Conservation (phyloP, 1,140 invertebrate genomes). For the Neodiprion virginianus region DNA sequence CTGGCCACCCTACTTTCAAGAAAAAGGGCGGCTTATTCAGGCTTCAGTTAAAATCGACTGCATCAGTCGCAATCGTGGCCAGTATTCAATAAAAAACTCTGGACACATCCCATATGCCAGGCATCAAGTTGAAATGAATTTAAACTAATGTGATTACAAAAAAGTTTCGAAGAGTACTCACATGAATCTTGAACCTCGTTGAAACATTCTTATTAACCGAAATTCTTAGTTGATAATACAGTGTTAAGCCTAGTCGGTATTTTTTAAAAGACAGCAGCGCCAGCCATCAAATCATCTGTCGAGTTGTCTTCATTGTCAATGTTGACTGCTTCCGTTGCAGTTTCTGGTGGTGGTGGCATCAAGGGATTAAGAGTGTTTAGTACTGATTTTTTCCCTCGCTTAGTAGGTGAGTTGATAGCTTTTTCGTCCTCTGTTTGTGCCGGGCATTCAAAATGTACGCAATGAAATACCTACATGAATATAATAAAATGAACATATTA, state of each 20-base stretch:
- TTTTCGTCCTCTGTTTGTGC: conserved; percentile 66
- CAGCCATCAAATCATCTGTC: conserved; percentile 28
- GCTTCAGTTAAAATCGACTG: too few relatives aligned
- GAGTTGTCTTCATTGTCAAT: conserved; percentile 46
- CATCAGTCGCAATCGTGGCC: too few relatives aligned
- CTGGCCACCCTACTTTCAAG: too few relatives aligned
- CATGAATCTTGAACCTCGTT: not conserved
- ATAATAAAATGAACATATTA: conserved; percentile 17
- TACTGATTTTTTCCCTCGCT: not conserved
- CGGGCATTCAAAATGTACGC: conserved; percentile 97
- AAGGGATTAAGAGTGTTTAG: not conserved
- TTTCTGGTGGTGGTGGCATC: conserved; percentile 40
- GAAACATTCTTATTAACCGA: not conserved
- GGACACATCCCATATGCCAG: not conserved
- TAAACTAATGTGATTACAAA: not conserved
- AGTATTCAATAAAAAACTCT: not conserved
- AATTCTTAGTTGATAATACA: not conserved
- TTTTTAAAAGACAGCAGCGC: conserved; percentile 24
- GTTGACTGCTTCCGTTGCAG: conserved; percentile 48
- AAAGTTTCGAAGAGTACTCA: not conserved
- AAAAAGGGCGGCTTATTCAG: too few relatives aligned
- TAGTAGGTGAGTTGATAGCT: not conserved
- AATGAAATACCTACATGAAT: conserved; percentile 87
- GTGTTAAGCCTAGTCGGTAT: not conserved
- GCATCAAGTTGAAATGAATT: not conserved